Conservation (phyloP, 2,888 invertebrate species). For the Argyresthia albistria region DNA sequence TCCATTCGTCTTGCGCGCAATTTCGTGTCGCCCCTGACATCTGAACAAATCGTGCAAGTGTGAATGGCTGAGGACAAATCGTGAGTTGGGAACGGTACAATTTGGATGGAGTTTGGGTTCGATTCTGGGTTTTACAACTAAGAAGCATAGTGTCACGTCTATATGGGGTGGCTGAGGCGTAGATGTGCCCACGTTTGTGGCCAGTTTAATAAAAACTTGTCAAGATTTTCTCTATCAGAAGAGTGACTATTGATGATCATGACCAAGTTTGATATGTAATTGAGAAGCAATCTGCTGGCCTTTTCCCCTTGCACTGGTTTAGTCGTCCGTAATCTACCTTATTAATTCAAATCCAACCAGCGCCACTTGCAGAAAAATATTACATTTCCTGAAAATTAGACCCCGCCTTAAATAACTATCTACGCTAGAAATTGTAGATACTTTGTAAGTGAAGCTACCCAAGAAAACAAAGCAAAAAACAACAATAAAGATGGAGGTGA, state of each 20-base stretch:
- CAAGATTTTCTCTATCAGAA: background rate
- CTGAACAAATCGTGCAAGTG: constrained; percentile 43
- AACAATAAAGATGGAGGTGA: constrained; percentile 6
- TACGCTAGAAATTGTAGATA: background rate
- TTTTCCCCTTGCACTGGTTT: too few species aligned
- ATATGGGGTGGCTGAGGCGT: background rate
- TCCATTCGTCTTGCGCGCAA: constrained; percentile 52
- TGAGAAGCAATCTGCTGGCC: too few species aligned
- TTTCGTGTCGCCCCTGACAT: constrained; percentile 34
- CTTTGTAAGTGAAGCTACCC: background rate
- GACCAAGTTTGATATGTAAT: too few species aligned
- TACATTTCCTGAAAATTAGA: background rate
- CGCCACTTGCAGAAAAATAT: background rate
- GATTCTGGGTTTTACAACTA: background rate
- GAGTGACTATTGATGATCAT: too few species aligned
- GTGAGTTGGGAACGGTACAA: background rate
- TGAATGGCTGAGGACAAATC: constrained; percentile 5
- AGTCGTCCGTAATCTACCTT: background rate
- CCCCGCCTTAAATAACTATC: background rate
- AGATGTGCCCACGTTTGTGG: background rate
- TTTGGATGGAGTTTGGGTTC: background rate
- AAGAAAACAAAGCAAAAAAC: background rate
- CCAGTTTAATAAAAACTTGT: background rate
- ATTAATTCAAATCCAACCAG: background rate
- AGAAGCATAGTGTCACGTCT: too few species aligned